Percentiles rank a stretch among this genome's conserved stretches.
phyloP scores from a whole-genome alignment of 2,113 vertebrate species.

The Aphelocoma coerulescens region DNA sequence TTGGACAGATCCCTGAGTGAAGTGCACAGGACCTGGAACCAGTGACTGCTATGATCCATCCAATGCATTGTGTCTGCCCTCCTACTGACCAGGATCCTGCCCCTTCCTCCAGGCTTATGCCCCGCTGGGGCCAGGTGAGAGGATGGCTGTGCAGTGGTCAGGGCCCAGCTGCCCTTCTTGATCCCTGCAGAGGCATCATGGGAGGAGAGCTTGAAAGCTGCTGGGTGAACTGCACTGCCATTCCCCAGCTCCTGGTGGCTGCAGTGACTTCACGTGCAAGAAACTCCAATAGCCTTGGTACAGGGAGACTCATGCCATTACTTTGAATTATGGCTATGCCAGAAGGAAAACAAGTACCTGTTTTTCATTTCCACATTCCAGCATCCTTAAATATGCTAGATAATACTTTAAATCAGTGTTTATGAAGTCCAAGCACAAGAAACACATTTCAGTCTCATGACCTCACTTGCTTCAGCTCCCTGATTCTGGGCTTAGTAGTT shows the following conservation, averaged over 20 bases:
- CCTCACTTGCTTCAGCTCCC: no score
- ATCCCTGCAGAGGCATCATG: rapidly evolving
- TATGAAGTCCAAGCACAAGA: neutral
- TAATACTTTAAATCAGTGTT: neutral
- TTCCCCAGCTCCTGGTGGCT: neutral
- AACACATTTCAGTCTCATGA: neutral
- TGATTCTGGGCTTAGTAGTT: neutral
- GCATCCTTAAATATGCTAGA: neutral
- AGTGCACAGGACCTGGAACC: no score
- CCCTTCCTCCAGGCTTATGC: rapidly evolving
- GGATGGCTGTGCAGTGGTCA: neutral
- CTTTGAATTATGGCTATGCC: neutral
- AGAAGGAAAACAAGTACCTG: neutral
- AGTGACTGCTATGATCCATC: neutral
- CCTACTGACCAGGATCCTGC: neutral
- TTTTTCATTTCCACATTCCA: neutral
- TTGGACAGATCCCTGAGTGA: neutral
- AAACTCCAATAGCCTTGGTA: rapidly evolving
- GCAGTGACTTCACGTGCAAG: neutral
- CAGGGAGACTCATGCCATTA: no score
- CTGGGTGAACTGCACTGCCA: neutral
- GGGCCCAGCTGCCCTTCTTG: no score
- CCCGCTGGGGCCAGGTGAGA: rapidly evolving
- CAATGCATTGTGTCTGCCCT: neutral
- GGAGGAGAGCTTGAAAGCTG: no score